These are phyloP conservation scores for Apodemia duryi DNA, from an alignment of 2,888 invertebrate species.

Conservation along the genomic window DNA sequence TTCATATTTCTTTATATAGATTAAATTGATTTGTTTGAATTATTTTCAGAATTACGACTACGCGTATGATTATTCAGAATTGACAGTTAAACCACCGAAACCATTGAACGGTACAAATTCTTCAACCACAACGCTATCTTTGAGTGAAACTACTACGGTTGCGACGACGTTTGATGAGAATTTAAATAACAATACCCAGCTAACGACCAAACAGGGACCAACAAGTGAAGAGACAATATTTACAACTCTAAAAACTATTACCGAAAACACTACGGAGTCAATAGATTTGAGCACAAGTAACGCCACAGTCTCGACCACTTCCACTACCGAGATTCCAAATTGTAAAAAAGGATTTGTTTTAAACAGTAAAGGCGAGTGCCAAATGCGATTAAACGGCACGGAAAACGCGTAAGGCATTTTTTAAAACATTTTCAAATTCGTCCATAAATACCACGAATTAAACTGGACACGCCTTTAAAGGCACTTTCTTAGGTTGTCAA, in stretches of 20 bases:
- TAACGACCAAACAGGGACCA: constrained; percentile 4
- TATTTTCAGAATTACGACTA: constrained; percentile 84
- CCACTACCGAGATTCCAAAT: constrained; percentile 34
- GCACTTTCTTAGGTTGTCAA: too few species aligned
- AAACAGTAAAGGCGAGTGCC: constrained; percentile 62
- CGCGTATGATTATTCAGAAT: constrained; percentile 85
- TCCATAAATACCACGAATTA: too few species aligned
- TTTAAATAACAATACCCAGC: constrained; percentile 11
- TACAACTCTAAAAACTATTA: constrained; percentile 33
- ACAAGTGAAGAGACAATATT: constrained; percentile 4
- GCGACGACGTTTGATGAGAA: constrained; percentile 29
- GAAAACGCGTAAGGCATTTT: background rate
- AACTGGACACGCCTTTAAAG: too few species aligned
- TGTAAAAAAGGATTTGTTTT: constrained; percentile 63
- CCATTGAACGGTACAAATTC: constrained; percentile 52
- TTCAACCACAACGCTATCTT: constrained; percentile 32
- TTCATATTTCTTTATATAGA: too few species aligned
- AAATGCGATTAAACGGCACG: constrained; percentile 54
- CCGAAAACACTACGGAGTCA: constrained; percentile 32
- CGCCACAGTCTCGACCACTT: constrained; percentile 28
- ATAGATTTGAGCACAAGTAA: constrained; percentile 28
- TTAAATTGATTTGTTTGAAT: background rate
- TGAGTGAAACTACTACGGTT: constrained; percentile 41
- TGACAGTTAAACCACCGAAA: constrained; percentile 82
- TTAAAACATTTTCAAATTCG: background rate